Evolutionary conservation across 1,140 invertebrate genomes (phyloP), one percentile per base, ranked within the genome.

Genomic region (Euwallacea fornicatus): DNA sequence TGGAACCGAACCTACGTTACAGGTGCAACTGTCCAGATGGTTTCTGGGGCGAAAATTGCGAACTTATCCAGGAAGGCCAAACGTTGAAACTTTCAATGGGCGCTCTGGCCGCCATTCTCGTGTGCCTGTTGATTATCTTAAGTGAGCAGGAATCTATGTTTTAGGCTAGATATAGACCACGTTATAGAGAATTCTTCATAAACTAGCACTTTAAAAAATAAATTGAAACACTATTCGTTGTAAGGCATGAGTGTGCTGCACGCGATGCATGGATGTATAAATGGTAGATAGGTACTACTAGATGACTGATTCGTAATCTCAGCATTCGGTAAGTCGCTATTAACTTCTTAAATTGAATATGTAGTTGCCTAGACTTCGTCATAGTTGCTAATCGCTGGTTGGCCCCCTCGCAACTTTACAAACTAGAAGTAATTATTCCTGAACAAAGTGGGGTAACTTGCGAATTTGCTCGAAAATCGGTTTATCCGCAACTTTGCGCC

Each of bases 1-100:
- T 94, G 76, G 93, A 96, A 83, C 93, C 93, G 68, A 85, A 88
- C 71, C 87, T 92, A 71, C 88, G 92, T 53, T 93, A 93, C 78
- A 88, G 87, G 75, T 96, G 92, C 83, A 89, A 90, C 70, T 97
- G 97, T 81, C 91, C 91, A 6, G 90, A 92, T 70, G 94, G 95
- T 50, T 99, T 93, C 84, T 95, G 90, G 88, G 96, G 96, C 65
- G 91, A 93, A 77, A 93, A 96, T 82, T 98, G 97, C 84, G 94
- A 97, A 81, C 86, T 95, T 61, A 89, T 95, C 47, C 93, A 96
- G 80, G 93, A 97, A 81, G 94, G 94, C 72, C 93, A 94, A 83
- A 95, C 93, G 58, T 86, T 97, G 69, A 94, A 95, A 81, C 88
- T 97, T 65, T 94, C 93, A 83, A 95, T 96, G 92, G 94, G 94